These are phyloP conservation scores for Cheilosia pagana DNA, from an alignment of 2,888 invertebrate genomes.

Conservation along the genomic window DNA sequence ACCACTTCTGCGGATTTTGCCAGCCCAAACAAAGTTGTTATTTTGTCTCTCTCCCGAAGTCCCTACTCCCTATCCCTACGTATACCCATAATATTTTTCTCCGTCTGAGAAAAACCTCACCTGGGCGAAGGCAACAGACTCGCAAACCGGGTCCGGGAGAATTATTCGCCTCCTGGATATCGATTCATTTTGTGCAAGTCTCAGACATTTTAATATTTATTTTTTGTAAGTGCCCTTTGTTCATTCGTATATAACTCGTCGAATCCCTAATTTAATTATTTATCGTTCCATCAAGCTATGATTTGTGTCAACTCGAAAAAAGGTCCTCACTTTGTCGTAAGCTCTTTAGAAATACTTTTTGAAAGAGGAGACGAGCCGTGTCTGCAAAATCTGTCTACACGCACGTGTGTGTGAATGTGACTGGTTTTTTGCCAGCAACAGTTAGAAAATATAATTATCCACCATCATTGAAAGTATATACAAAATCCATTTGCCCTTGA, in stretches of 20 bases:
- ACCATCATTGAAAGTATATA: conserved; percentile 36
- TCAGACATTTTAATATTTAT: not conserved
- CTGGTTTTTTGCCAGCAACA: conserved; percentile 3
- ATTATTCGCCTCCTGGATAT: not conserved
- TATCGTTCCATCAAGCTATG: conserved; percentile 27
- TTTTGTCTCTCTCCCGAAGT: too few species aligned
- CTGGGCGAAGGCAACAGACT: too few species aligned
- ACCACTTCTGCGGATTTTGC: too few species aligned
- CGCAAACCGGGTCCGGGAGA: too few species aligned
- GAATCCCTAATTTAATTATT: conserved; percentile 52
- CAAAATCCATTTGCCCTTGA: conserved; percentile 37
- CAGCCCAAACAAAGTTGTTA: too few species aligned
- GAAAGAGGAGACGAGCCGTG: not conserved
- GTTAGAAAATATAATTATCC: conserved; percentile 53
- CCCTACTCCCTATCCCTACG: too few species aligned
- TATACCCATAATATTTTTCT: too few species aligned
- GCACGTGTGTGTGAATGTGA: not conserved
- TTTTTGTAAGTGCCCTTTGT: not conserved
- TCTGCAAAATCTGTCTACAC: conserved; percentile 9
- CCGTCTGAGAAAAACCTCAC: too few species aligned
- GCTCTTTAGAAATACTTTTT: conserved; percentile 5
- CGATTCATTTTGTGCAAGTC: not conserved
- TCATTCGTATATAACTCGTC: not conserved
- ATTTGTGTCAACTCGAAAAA: conserved; percentile 11
- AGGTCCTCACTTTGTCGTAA: not conserved